These are phyloP conservation scores for Daubentonia madagascariensis DNA, from an alignment of 2,113 vertebrate species.

Conservation along the genomic window DNA sequence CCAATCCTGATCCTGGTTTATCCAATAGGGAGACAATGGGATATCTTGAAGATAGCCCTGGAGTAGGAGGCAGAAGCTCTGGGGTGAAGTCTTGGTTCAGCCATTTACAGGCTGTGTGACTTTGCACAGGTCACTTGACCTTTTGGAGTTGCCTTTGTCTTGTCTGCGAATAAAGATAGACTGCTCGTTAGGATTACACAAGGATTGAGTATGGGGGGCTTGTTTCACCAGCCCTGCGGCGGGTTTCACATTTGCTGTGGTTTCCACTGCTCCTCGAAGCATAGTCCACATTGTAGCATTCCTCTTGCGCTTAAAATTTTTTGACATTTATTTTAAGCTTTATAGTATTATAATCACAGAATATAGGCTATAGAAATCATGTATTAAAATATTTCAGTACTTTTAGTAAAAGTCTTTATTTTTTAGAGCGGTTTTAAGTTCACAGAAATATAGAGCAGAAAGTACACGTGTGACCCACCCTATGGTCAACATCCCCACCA, in stretches of 20 bases:
- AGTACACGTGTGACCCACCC: too few species aligned
- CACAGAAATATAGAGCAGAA: neutral
- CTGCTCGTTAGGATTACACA: neutral
- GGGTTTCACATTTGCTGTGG: neutral
- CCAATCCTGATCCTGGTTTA: neutral
- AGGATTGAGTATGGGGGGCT: neutral
- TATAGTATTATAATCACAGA: neutral
- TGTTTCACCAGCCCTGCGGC: neutral
- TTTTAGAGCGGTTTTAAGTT: neutral
- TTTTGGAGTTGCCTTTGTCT: neutral
- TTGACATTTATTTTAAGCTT: neutral
- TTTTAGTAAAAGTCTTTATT: neutral
- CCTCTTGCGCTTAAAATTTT: neutral
- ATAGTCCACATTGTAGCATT: neutral
- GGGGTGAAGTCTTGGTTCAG: neutral
- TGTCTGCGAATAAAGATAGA: neutral
- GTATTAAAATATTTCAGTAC: neutral
- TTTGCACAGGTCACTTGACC: neutral
- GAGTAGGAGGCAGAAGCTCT: neutral
- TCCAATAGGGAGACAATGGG: fast-evolving
- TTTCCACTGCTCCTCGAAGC: neutral
- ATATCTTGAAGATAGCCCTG: neutral
- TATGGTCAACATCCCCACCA: neutral
- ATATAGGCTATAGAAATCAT: neutral
- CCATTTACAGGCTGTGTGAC: neutral